These are phyloP conservation scores for Drosophila pseudoananassae DNA, from an alignment of 1,140 invertebrate genomes.

Conservation along the genomic window DNA sequence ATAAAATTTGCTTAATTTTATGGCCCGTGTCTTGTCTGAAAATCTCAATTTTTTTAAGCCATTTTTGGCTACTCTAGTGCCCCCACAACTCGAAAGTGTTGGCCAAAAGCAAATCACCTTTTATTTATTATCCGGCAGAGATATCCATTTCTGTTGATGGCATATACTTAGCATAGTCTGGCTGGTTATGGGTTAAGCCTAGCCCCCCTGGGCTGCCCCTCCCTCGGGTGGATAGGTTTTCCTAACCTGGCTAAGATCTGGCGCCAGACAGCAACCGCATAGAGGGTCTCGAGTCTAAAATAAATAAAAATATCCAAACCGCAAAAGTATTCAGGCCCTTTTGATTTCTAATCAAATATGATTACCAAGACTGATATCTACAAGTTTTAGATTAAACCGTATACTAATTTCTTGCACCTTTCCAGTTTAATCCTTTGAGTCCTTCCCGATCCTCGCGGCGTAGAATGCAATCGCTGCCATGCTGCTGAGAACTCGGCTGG, in stretches of 20 bases:
- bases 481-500: slow-evolving; percentile 69
- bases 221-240: background rate
- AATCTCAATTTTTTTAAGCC: slow-evolving; percentile 1
- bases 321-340: background rate
- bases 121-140: slow-evolving; percentile 72
- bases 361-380: background rate
- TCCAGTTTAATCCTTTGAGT: background rate
- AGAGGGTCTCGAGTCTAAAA: background rate
- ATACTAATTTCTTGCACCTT: too few species aligned
- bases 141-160: background rate
- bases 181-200: background rate
- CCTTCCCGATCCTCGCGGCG: background rate
- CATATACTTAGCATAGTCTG: background rate
- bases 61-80: slow-evolving; percentile 35
- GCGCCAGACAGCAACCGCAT: background rate
- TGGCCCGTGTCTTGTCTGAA: slow-evolving; percentile 47
- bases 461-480: slow-evolving; percentile 69
- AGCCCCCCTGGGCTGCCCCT: background rate
- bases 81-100: slow-evolving; percentile 6
- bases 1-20: slow-evolving; percentile 75
- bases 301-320: background rate
- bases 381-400: too few species aligned
- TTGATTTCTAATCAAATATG: slow-evolving; percentile 6
- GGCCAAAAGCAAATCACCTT: slow-evolving; percentile 63
- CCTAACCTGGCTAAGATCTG: background rate